Evolutionary conservation across 2,113 vertebrate species (phyloP), one percentile per base, ranked within the genome.

Genomic region (western clawed frog (Xenopus tropicalis)): DNA sequence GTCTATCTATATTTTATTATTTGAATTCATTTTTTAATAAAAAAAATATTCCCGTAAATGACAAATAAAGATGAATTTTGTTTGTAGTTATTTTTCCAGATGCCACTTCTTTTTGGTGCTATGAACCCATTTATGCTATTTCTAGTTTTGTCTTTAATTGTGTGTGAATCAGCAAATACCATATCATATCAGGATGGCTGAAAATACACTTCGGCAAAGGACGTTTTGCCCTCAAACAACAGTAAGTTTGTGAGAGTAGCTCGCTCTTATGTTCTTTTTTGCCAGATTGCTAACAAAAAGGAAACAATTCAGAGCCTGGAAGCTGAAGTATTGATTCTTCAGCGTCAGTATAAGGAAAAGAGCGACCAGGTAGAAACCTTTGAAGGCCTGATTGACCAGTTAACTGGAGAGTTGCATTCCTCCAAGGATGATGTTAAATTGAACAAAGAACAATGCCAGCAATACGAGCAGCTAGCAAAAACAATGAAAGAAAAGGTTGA

Each of bases 341-440:
- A 78, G 54, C 62, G 51, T 74, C 82, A 76, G 46, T 84, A 85
- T 71, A 79, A 82, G 54, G 78, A 87, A 57, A 89, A 87, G 71
- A 80, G 82, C 17, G 68, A 70, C 52, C 80, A 90, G n/a, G 83
- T 83, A 83, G 85, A 90, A 78, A 79, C 21, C 61, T 82, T 83
- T 1, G 81, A 86, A 79, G 87, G 88, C 69, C 84, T 61, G 6
- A 77, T 88, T 52, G 83, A 88, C 68, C 82, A 86, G 72, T 63
- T 89, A 78, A 83, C 71, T 1, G 78, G 88, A 65, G 83, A 90
- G 57, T 80, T 90, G 51, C 74, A 82, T 82, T 74, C 81, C 68
- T 80, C 69, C 78, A 79, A 85, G 71, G 80, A 68, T 7, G 22
- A 77, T 14, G 70, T 87, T 70, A 78, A 78, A 64, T 52, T 82